Percentiles rank a stretch among this genome's conserved stretches.
These are phyloP conservation scores for Apotomis betuletana DNA, from an alignment of 2,888 invertebrate species.

Conservation along the genomic window DNA sequence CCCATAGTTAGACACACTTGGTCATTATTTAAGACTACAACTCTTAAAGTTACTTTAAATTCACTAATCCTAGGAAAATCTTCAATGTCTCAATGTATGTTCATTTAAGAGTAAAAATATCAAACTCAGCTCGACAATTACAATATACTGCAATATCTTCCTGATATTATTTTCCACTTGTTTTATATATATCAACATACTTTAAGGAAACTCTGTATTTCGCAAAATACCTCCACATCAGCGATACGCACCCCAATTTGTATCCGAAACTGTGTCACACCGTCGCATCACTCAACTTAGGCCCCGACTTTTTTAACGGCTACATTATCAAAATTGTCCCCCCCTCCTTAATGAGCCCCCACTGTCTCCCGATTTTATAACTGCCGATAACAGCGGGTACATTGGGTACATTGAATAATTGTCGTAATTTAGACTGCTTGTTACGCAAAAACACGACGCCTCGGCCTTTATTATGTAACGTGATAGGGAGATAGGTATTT, in stretches of 20 bases:
- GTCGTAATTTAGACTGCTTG: constrained; percentile 79
- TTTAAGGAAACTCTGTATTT: neutral
- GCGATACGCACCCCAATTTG: constrained; percentile 36
- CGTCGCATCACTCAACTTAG: constrained; percentile 43
- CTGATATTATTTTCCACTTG: too few species aligned
- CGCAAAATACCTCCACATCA: constrained; percentile 21
- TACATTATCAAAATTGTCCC: constrained; percentile 46
- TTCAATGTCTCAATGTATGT: too few species aligned
- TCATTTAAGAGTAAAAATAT: too few species aligned
- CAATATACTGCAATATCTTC: too few species aligned
- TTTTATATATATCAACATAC: neutral
- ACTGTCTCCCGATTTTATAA: constrained; percentile 44
- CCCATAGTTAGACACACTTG: too few species aligned
- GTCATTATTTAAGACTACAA: too few species aligned
- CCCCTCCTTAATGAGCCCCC: constrained; percentile 40
- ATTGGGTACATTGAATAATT: constrained; percentile 78
- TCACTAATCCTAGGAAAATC: too few species aligned
- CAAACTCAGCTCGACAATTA: too few species aligned
- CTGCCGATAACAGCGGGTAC: constrained; percentile 70
- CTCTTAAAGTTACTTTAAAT: too few species aligned
- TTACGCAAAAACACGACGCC: constrained; percentile 75
- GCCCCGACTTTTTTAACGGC: constrained; percentile 44
- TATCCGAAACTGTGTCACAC: constrained; percentile 38
- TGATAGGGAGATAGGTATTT: constrained; percentile 46
- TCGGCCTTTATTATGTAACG: constrained; percentile 69